These are phyloP conservation scores for Hippocampus abdominalis DNA, from an alignment of 2,113 vertebrate species.

Conservation along the genomic window DNA sequence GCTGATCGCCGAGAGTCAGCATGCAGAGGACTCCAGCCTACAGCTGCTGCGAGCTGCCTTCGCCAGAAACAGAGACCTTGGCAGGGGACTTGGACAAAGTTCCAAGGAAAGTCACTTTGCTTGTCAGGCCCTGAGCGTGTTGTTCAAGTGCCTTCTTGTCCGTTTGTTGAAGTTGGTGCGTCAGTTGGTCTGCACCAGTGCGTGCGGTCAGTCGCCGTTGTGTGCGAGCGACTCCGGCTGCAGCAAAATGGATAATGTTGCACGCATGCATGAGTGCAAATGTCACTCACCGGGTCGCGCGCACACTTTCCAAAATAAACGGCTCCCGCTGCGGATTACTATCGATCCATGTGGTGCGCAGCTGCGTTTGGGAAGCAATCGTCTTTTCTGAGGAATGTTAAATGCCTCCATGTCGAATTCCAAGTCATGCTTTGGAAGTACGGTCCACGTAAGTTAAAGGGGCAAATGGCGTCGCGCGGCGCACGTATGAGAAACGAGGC, in stretches of 20 bases:
- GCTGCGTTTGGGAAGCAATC: conserved; percentile 40
- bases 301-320: conserved; percentile 66
- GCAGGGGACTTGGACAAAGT: too few relatives aligned
- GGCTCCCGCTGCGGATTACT: conserved; percentile 63
- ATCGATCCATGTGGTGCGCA: conserved; percentile 64
- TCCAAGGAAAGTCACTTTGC: too few relatives aligned
- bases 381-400: conserved; percentile 46
- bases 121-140: conserved; percentile 41
- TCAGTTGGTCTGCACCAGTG: conserved; percentile 32
- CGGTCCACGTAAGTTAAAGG: conserved; percentile 49
- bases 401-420: conserved; percentile 48
- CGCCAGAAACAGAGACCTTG: conserved; percentile 58
- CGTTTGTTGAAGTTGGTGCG: conserved; percentile 23
- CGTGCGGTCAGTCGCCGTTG: conserved; percentile 14
- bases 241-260: conserved; percentile 45
- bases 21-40: conserved; percentile 42
- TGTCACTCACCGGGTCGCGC: conserved; percentile 60
- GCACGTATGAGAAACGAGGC: conserved; percentile 4
- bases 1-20: conserved; percentile 14
- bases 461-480: conserved; percentile 41
- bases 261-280: conserved; percentile 43
- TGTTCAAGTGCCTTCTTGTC: conserved; percentile 37
- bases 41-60: conserved; percentile 64
- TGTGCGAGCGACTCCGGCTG: conserved; percentile 32
- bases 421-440: conserved; percentile 48